Percentiles rank a stretch among this genome's conserved stretches.
These are phyloP conservation scores for Enteromius argenteus DNA, from an alignment of 2,797 vertebrate species.

Conservation along the genomic window DNA sequence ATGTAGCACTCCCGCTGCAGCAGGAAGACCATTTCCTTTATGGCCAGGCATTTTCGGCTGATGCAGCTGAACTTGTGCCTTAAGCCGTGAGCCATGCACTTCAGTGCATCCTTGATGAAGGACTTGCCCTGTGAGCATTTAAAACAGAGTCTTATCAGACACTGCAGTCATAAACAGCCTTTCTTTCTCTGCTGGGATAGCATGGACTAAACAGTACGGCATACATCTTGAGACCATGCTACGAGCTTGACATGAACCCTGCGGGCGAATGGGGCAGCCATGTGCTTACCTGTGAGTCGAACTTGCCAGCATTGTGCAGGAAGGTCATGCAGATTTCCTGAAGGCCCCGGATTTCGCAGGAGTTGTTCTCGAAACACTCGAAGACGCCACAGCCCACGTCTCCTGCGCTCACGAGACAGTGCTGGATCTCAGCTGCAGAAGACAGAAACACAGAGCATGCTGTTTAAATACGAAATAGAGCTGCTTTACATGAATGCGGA, in stretches of 20 bases:
- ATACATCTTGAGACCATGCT: slow-evolving; percentile 66
- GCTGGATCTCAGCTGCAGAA: slow-evolving; percentile 94
- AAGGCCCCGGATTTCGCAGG: slow-evolving; percentile 96
- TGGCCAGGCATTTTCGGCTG: slow-evolving; percentile 97
- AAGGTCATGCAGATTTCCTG: slow-evolving; percentile 99
- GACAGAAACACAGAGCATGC: slow-evolving; percentile 19
- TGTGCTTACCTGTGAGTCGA: slow-evolving; percentile 95
- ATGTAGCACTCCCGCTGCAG: slow-evolving; percentile 96
- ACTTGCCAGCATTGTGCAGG: slow-evolving; percentile 99
- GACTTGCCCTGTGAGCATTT: slow-evolving; percentile 89
- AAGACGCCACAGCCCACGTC: slow-evolving; percentile 98
- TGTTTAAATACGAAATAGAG: slow-evolving; percentile 19
- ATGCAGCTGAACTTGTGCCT: slow-evolving; percentile 98
- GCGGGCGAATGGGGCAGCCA: slow-evolving; percentile 54
- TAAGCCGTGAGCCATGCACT: slow-evolving; percentile 96
- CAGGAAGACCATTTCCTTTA: slow-evolving; percentile 98
- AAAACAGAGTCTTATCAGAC: slow-evolving; percentile 32
- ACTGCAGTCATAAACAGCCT: not conserved
- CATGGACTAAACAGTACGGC: slow-evolving; percentile 11
- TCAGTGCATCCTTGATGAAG: slow-evolving; percentile 98
- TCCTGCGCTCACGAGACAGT: slow-evolving; percentile 96
- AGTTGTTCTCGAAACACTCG: slow-evolving; percentile 99
- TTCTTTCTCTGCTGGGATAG: slow-evolving; percentile 5
- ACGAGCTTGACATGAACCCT: slow-evolving; percentile 58
- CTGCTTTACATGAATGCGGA: slow-evolving; percentile 29